Conservation (phyloP, 2,113 vertebrate species). For the Motacilla tschutschensis region DNA sequence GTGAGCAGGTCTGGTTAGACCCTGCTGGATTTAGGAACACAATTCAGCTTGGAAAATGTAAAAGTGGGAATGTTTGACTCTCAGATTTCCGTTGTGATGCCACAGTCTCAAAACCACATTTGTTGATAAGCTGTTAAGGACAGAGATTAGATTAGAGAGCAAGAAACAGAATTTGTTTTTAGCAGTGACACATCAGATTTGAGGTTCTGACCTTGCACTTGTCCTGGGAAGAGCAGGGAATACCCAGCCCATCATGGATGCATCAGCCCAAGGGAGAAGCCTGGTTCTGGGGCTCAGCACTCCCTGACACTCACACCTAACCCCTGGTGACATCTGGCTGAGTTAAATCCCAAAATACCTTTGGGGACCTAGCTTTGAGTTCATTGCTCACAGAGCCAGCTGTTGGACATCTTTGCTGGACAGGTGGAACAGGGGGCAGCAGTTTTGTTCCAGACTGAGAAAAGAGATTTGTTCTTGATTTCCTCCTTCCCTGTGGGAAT, state of each 20-base stretch:
- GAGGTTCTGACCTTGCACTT: background rate
- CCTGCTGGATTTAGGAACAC: background rate
- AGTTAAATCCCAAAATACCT: background rate
- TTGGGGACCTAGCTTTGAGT: background rate
- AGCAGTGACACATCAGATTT: background rate
- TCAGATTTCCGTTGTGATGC: background rate
- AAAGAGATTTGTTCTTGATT: background rate
- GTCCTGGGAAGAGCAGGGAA: background rate
- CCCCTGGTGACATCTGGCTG: background rate
- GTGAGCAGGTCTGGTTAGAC: background rate
- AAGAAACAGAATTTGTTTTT: background rate
- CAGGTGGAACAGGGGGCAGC: background rate
- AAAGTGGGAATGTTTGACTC: background rate
- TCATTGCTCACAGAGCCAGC: background rate
- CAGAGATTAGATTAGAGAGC: background rate
- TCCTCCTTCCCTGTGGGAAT: background rate
- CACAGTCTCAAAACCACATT: background rate
- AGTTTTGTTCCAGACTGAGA: background rate
- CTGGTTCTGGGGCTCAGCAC: background rate
- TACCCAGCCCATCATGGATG: background rate
- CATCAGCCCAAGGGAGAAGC: background rate
- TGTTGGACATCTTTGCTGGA: background rate
- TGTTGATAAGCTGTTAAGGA: background rate
- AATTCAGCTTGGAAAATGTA: background rate
- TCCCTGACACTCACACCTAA: background rate